A percentile compares a stretch with the other conserved stretches of the same genome.
Conservation (phyloP, 1,140 invertebrate species). For the Drosophila melanica region DNA sequence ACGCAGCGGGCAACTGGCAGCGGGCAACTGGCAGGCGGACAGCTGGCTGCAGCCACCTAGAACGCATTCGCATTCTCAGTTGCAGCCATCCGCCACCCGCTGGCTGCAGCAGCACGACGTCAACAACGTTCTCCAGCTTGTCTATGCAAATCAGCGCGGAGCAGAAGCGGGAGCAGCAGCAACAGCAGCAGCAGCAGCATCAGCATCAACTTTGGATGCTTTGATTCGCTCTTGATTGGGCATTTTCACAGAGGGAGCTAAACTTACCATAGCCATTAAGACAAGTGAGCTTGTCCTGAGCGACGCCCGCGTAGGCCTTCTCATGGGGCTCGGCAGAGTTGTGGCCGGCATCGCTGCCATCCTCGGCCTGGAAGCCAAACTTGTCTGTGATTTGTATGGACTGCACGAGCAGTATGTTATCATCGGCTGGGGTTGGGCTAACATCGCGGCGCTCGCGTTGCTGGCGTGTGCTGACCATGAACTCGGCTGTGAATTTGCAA, state of each 20-base stretch:
- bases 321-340: constrained; percentile 62
- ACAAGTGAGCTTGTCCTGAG: constrained; percentile 81
- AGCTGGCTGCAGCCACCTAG: constrained; percentile 11
- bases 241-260: constrained; percentile 68
- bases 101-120: constrained; percentile 54
- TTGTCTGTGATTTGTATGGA: constrained; percentile 96
- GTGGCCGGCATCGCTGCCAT: constrained; percentile 56
- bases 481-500: constrained; percentile 69
- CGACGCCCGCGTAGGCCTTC: constrained; percentile 77
- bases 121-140: constrained; percentile 54
- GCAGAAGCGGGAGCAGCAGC: constrained; percentile 11
- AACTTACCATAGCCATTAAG: constrained; percentile 84
- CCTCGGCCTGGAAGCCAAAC: constrained; percentile 90
- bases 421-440: constrained; percentile 85
- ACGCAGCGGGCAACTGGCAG: constrained; percentile 33
- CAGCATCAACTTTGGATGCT: constrained; percentile 16
- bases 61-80: constrained; percentile 32
- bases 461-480: constrained; percentile 71
- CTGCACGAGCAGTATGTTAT: constrained; percentile 94
- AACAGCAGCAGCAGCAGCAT: constrained; percentile 2
- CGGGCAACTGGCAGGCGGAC: constrained; percentile 42
- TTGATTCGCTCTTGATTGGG: constrained; percentile 78
- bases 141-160: constrained; percentile 71
- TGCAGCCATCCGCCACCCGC: constrained; percentile 43
- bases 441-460: constrained; percentile 70